Evolutionary conservation across 1,140 invertebrate species (phyloP).

Genomic region (Leguminivora glycinivorella): DNA sequence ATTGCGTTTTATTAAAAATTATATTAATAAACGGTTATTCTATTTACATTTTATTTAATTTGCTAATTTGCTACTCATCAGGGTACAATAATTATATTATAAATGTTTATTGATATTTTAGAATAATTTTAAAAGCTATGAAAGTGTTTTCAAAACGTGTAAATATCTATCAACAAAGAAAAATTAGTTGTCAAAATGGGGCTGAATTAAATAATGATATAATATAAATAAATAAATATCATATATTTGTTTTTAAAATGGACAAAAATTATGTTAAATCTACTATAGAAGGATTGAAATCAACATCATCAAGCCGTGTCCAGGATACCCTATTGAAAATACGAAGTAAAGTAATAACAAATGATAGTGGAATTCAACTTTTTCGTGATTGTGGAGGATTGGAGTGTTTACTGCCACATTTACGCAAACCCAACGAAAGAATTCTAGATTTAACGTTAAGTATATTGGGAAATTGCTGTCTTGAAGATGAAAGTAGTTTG

Average conservation of each 20-base stretch:
- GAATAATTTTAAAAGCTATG: not conserved
- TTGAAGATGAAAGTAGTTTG: conserved; percentile 73
- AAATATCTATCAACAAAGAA: conserved; percentile 12
- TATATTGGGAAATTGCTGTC: conserved; percentile 81
- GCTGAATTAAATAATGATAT: conserved; percentile 32
- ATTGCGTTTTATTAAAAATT: too few relatives aligned
- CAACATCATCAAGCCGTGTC: conserved; percentile 62
- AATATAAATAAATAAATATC: conserved; percentile 30
- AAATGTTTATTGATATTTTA: not conserved
- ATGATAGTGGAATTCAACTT: conserved; percentile 62
- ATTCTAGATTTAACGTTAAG: conserved; percentile 79
- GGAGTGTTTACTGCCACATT: conserved; percentile 66
- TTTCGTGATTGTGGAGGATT: conserved; percentile 72
- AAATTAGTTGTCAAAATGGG: conserved; percentile 26
- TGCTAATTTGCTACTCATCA: too few relatives aligned
- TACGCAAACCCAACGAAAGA: conserved; percentile 76
- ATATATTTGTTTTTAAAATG: conserved; percentile 51
- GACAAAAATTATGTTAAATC: conserved; percentile 66
- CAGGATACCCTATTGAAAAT: conserved; percentile 68
- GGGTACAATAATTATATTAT: not conserved
- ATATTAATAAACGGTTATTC: too few relatives aligned
- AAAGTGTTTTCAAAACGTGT: not conserved
- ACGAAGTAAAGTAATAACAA: conserved; percentile 62
- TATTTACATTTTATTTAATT: too few relatives aligned
- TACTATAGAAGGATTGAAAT: conserved; percentile 63